Evolutionary conservation across 2,113 vertebrate species (phyloP).

Genomic region (Hemiscyllium ocellatum): DNA sequence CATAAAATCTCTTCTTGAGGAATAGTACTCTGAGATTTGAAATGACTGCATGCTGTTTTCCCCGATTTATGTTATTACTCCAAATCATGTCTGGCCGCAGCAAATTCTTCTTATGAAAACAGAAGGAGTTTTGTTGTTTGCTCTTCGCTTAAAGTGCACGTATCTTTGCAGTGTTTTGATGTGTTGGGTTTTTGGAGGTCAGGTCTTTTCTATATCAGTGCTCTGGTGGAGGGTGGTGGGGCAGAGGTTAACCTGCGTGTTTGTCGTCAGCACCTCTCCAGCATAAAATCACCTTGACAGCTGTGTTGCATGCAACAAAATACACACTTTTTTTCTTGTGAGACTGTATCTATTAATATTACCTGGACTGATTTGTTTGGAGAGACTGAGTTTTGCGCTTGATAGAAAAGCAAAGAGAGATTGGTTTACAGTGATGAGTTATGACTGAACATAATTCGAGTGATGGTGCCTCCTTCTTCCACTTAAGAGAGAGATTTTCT

Average conservation of each 20-base stretch:
- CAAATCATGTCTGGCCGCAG: background rate
- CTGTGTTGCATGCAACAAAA: background rate
- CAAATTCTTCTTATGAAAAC: background rate
- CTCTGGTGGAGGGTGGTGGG: background rate
- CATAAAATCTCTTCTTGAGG: background rate
- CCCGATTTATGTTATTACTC: background rate
- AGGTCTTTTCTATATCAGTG: background rate
- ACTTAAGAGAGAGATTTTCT: background rate
- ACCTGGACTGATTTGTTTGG: background rate
- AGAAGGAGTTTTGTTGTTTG: background rate
- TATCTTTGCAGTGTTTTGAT: background rate
- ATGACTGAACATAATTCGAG: background rate
- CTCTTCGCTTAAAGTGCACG: background rate
- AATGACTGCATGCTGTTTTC: background rate
- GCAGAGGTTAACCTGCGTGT: background rate
- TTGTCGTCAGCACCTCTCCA: background rate
- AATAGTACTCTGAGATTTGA: background rate
- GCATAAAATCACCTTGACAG: slow-evolving; percentile 11
- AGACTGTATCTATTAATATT: background rate
- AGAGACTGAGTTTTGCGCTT: background rate
- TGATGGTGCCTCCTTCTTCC: background rate
- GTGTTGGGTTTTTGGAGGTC: background rate
- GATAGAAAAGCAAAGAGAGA: background rate
- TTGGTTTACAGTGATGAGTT: background rate
- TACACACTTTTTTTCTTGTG: background rate